Base-by-base conservation (phyloP, 2,888 invertebrate species). In the Alviniconcha strummeri region DNA sequence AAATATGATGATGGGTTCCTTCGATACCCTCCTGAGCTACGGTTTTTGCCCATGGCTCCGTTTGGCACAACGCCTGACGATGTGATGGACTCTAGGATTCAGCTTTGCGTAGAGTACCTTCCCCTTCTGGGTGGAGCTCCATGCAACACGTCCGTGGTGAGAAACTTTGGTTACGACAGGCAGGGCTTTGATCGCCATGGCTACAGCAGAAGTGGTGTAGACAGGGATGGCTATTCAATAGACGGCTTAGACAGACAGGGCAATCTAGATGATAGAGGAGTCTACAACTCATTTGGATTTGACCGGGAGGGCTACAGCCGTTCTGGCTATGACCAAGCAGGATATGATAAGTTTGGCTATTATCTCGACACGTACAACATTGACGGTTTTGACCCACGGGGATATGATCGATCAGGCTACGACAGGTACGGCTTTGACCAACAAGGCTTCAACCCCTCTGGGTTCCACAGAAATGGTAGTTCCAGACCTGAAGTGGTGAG, bases 401-500 rank as follows among this genome's bases (percentile, higher is more conserved):
- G 93, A 0, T 93, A 89, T 87, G 92, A 93, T 77, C 85, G 88
- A 78, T 88, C 87, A 17, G 93, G 93, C 2, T 93, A 89, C 84
- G 90, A 93, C 84, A 88, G 92, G 52, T 91, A 92, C 86, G 93
- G 93, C 17, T 92, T 91, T 88, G 89, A 92, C 76, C 88, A 86
- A 69, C 88, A 88, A 80, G 92, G 91, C n/a, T 86, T 89, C 52
- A 92, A 90, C 67, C 89, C 90, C 11, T 90, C 87, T 86, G 91
- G 91, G 67, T 89, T 90, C 77, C 88, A 90, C 81, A 89, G 87
- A 75, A 90, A 91, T 84, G 89, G 89, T 54, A 87, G 88, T 8
- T 88, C 85, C 84, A 82, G 87, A 52, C 83, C 83, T 1, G 85
- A 83, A 55, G 72, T 83, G 9, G 78, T 86, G n/a, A 84, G 85